Percentiles rank a stretch among this genome's conserved stretches.
Evolutionary conservation across 2,888 invertebrate genomes (phyloP).

Genomic region (Stictocephala bisonia): DNA sequence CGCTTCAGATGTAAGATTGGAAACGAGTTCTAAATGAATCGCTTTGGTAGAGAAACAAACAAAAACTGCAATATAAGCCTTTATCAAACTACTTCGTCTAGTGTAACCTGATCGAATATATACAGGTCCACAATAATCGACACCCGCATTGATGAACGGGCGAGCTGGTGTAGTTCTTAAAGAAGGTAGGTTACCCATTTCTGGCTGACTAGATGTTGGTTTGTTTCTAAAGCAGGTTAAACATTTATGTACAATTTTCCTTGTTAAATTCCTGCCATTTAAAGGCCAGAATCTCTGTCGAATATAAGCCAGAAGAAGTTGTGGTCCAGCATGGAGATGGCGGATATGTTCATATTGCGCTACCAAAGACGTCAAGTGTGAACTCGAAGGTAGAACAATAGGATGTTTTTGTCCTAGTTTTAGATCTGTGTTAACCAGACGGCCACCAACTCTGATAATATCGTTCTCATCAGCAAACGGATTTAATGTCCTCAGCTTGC

Average conservation of each 20-base stretch:
- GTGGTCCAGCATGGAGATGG: constrained; percentile 53
- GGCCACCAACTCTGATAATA: no score
- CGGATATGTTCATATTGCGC: no score
- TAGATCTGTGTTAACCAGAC: constrained; percentile 37
- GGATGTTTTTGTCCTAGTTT: constrained; percentile 35
- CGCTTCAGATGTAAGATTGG: constrained; percentile 58
- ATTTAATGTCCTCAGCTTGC: not conserved
- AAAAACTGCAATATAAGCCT: constrained; percentile 58
- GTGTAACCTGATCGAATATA: constrained; percentile 11
- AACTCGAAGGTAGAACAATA: constrained; percentile 4
- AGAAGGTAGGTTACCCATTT: constrained; percentile 43
- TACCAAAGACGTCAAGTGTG: constrained; percentile 42
- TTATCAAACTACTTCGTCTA: constrained; percentile 21
- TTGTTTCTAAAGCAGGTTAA: constrained; percentile 13
- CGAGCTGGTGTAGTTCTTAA: constrained; percentile 43
- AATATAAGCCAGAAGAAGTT: constrained; percentile 51
- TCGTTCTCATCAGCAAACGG: no score
- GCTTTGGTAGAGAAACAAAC: constrained; percentile 61
- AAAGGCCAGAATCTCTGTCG: constrained; percentile 56
- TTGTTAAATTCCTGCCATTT: constrained; percentile 49
- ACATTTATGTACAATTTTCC: constrained; percentile 51
- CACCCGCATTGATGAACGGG: constrained; percentile 51
- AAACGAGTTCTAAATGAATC: constrained; percentile 61
- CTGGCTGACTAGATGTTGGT: not conserved
- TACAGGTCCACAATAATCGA: constrained; percentile 56